Conservation (phyloP, 2,888 invertebrate genomes). For the Conistra vaccinii region DNA sequence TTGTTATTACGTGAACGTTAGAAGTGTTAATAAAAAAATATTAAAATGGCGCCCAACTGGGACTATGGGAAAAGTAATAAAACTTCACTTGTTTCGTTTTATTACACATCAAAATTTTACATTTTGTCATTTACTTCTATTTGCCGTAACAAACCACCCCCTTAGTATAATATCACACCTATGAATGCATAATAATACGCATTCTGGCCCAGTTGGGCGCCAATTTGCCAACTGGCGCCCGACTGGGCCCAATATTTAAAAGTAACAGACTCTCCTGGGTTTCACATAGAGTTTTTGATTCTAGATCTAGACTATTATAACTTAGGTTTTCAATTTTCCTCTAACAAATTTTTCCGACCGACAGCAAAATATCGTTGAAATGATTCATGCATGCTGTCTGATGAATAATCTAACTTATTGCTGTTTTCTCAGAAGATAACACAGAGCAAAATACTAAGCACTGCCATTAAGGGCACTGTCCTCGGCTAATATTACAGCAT, state of each 20-base stretch:
- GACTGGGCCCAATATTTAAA: neutral
- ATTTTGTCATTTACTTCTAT: neutral
- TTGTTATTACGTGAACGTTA: neutral
- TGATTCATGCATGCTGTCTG: neutral
- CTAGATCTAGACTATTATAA: neutral
- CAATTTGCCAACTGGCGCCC: slow-evolving; percentile 20
- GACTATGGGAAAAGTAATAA: neutral
- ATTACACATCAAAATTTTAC: neutral
- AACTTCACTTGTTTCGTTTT: neutral
- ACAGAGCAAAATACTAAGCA: neutral
- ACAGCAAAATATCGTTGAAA: neutral
- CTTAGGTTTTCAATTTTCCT: neutral
- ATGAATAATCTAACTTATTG: neutral
- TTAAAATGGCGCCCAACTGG: slow-evolving; percentile 20
- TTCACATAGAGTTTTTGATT: neutral
- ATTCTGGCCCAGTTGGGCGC: slow-evolving; percentile 4
- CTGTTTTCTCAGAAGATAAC: neutral
- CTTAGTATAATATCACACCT: neutral
- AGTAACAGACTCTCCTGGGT: neutral
- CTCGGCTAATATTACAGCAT: neutral
- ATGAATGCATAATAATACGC: neutral
- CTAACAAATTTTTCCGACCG: neutral
- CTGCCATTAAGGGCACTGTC: neutral
- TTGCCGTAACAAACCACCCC: too few relatives aligned
- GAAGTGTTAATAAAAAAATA: too few relatives aligned